These are phyloP conservation scores for Coilia nasus DNA, from an alignment of 2,797 vertebrate species.

Conservation along the genomic window DNA sequence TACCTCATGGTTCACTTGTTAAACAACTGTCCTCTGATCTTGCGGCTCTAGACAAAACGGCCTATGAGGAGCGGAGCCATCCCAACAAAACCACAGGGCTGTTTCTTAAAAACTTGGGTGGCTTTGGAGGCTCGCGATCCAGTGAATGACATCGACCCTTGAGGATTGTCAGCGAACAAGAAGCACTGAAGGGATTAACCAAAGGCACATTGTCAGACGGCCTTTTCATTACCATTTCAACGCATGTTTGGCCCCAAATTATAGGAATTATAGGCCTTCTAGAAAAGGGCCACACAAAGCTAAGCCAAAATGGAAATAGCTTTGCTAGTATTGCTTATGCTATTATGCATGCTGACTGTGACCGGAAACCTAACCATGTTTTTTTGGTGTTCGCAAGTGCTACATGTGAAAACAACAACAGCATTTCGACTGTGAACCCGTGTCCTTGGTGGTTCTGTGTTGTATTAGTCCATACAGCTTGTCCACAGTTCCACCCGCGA, in stretches of 20 bases:
- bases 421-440: background rate
- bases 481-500: background rate
- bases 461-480: background rate
- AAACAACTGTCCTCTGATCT: slow-evolving; percentile 38
- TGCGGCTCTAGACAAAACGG: slow-evolving; percentile 23
- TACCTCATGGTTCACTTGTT: slow-evolving; percentile 39
- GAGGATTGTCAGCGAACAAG: background rate
- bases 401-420: background rate
- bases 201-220: background rate
- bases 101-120: slow-evolving; percentile 26
- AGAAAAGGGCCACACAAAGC: background rate
- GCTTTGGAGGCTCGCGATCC: background rate
- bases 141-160: background rate
- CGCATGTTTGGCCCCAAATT: background rate
- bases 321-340: background rate
- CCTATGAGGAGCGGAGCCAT: slow-evolving; percentile 20
- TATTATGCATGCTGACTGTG: background rate
- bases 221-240: background rate
- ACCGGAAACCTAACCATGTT: background rate
- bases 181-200: background rate
- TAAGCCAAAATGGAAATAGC: background rate
- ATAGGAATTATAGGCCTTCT: background rate
- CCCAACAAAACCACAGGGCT: slow-evolving; percentile 31
- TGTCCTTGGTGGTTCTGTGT: background rate
- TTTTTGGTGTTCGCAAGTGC: background rate